These are phyloP conservation scores for Himantopus leucocephalus DNA, from an alignment of 2,113 vertebrate genomes.

Conservation along the genomic window DNA sequence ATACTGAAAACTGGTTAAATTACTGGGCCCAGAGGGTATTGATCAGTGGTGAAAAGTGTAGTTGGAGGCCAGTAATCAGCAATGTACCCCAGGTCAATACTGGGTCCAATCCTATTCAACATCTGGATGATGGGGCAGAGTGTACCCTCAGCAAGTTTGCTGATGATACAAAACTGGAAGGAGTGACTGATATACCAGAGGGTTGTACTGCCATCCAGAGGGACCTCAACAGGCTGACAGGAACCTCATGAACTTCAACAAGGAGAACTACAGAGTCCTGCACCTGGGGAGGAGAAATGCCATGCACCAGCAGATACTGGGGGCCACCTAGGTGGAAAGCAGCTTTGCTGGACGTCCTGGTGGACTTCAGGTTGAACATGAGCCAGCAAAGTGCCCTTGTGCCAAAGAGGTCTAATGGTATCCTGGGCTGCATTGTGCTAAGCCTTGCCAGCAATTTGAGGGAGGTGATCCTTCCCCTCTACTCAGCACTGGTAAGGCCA, in stretches of 20 bases:
- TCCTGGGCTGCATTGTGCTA: not conserved
- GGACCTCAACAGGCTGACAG: not conserved
- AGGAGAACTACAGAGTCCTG: not conserved
- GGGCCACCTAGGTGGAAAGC: not conserved
- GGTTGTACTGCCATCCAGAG: too few relatives aligned
- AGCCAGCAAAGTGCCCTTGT: not conserved
- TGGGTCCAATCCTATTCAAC: not conserved
- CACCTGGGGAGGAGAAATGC: fast-evolving
- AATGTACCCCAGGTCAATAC: too few relatives aligned
- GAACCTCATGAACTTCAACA: not conserved
- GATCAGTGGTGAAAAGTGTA: not conserved
- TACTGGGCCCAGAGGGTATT: not conserved
- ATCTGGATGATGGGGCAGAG: not conserved
- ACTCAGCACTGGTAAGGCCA: not conserved
- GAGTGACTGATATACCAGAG: not conserved
- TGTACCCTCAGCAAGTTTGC: not conserved
- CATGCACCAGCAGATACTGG: not conserved
- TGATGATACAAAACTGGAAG: not conserved
- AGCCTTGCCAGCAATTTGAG: not conserved
- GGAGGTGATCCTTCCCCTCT: not conserved
- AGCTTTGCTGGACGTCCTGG: not conserved
- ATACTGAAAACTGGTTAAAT: not conserved
- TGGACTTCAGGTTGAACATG: not conserved
- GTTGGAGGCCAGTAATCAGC: not conserved
- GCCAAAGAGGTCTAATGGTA: not conserved